Evolutionary conservation across 2,113 vertebrate species (phyloP), one percentile per base, ranked within the genome.

Genomic region (Etheostoma cragini): DNA sequence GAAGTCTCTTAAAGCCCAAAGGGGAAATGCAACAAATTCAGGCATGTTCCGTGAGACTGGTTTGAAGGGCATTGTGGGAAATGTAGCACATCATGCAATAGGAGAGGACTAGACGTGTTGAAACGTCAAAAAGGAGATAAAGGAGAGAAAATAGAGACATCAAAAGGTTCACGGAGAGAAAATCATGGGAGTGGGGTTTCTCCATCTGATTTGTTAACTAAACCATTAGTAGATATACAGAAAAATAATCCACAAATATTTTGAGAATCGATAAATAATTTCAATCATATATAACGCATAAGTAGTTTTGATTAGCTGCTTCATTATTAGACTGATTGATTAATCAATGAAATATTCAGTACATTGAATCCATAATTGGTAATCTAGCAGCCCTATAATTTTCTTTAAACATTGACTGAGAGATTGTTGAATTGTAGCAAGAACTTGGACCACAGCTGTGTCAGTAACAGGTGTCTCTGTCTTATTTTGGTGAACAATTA

Each of bases 11-110:
- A 35, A 80, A 72, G 38, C 19, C 13, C 38, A 15, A 1, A 50
- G 26, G 49, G n/a, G 8, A 80, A 64, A 79, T 46, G 5, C 67
- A 82, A 72, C 62, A 85, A 33, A 76, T 85, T 26, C 8, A 45
- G 50, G 15, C 45, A 64, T 54, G 75, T 76, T 67, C 65, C 58
- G n/a, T 67, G 22, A 38, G 22, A n/a, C 12, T 35, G 33, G 56
- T 22, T 22, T 16, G 12, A 80, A 71, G 12, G 53, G 76, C 17
- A 78, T 66, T 70, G 45, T 83, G 69, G 76, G 76, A 80, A 54
- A 76, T 76, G 63, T n/a, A 70, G 66, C 24, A 58, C 17, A 42
- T 33, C 4, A 14, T 2, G 46, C 24, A 54, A 24, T 14, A 12
- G 47, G 26, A 57, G 52, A 49, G 52, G 35, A 57, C 8, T 1